A percentile compares a stretch with the other conserved stretches of the same genome.
Conservation (phyloP, 2,888 invertebrate species). For the Lucinisca nassula region DNA sequence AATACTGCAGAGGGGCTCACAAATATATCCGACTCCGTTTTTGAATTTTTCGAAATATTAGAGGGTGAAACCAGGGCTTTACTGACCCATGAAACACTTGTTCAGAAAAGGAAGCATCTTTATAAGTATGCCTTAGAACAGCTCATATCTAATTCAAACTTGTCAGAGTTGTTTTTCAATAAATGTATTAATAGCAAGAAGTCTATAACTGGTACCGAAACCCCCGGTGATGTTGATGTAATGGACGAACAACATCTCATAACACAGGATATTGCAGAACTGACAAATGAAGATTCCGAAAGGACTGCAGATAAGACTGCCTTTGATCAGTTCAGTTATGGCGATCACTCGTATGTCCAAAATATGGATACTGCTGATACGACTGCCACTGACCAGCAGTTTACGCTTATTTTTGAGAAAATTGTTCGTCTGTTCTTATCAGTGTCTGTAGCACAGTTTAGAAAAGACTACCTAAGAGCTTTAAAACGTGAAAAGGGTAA, state of each 20-base stretch:
- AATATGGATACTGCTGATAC: too few species aligned
- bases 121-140: neutral
- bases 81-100: constrained; percentile 14
- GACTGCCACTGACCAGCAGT: too few species aligned
- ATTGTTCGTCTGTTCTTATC: neutral
- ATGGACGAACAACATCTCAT: too few species aligned
- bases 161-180: neutral
- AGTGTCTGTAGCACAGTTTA: neutral
- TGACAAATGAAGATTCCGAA: too few species aligned
- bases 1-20: constrained; percentile 20
- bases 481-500: neutral
- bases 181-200: neutral
- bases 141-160: neutral
- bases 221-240: neutral
- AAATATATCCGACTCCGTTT: constrained; percentile 41
- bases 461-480: neutral
- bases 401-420: neutral
- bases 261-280: too few species aligned
- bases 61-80: neutral
- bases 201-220: too few species aligned
- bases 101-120: constrained; percentile 1
- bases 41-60: constrained; percentile 18
- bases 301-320: too few species aligned
- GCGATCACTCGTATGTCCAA: too few species aligned
- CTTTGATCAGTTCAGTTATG: too few species aligned